Base-by-base conservation (phyloP, 2,888 invertebrate species). In the Heliconius charithonia region DNA sequence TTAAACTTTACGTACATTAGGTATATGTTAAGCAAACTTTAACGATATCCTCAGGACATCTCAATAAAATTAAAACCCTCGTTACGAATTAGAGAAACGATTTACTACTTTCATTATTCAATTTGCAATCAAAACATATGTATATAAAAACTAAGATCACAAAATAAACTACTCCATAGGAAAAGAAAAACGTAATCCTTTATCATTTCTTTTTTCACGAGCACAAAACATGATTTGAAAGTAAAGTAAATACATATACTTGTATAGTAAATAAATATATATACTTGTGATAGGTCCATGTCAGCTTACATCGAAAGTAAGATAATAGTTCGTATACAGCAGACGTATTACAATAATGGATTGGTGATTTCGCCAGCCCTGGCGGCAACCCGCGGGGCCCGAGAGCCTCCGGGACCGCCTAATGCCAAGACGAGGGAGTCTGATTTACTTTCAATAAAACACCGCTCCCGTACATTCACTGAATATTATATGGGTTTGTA, bases 361-460 rank as follows among this genome's bases (percentile, higher is more conserved):
- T 63, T 63, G 27, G 41, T 63, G 74, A 41, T 63, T 74, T 22
- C 27, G 66, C 32, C 66, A 65, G 41, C 51, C 59, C 73, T 63
- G 16, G 27, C n/a, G 32, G 72, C 73, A 45, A 19, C 62, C 74
- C 63, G 29, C 22, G 62, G 74, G 73, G 63, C 73, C 62, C n/a
- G 37, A 73, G 41, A 41, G 25, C 73, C 73, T 62, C 37, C 29
- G 72, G 77, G 73, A 77, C 73, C 25, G 69, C 69, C 62, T 76
- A 70, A 76, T 76, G 59, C 66, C 66, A 56, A 45, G 65, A 73
- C 29, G 65, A 65, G 76, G 63, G 62, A 70, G 62, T 37, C 66
- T 73, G 77, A 66, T 72, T 66, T 71, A 41, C 78, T 79, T 78
- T 81, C 78, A 79, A 81, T 80, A 79, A 78, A 80, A 79, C 78